Conservation (phyloP, 1,140 invertebrate genomes). For the Megalopta genalis region DNA sequence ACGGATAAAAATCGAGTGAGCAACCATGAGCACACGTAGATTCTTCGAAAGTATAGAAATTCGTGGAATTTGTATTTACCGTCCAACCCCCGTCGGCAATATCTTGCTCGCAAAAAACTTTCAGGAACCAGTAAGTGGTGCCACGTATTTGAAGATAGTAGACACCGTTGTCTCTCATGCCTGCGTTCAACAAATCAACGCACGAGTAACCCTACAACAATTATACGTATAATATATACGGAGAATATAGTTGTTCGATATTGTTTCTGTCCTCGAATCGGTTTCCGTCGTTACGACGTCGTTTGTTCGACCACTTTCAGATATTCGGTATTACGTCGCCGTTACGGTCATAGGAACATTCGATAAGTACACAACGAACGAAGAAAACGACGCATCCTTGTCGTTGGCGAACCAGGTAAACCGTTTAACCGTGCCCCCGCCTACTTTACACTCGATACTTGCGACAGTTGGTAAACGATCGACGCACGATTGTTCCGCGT, state of each 20-base stretch:
- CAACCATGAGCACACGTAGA: too few species aligned
- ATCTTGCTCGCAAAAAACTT: constrained; percentile 95
- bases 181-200: constrained; percentile 89
- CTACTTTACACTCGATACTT: background rate
- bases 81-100: constrained; percentile 96
- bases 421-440: too few species aligned
- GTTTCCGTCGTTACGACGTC: too few species aligned
- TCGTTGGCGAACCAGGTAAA: too few species aligned
- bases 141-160: constrained; percentile 94
- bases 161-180: constrained; percentile 91
- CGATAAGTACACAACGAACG: too few species aligned
- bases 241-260: too few species aligned
- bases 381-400: too few species aligned
- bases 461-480: background rate
- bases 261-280: too few species aligned
- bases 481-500: background rate
- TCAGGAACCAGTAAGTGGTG: constrained; percentile 94
- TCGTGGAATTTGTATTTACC: constrained; percentile 81
- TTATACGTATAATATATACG: background rate
- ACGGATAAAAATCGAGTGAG: too few species aligned
- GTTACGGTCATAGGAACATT: too few species aligned
- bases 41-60: background rate
- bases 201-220: constrained; percentile 90
- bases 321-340: too few species aligned
- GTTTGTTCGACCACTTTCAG: too few species aligned